A percentile compares a stretch with the other conserved stretches of the same genome.
Conservation (phyloP, 2,113 vertebrate genomes). For the Tenebrosternarchus preto region DNA sequence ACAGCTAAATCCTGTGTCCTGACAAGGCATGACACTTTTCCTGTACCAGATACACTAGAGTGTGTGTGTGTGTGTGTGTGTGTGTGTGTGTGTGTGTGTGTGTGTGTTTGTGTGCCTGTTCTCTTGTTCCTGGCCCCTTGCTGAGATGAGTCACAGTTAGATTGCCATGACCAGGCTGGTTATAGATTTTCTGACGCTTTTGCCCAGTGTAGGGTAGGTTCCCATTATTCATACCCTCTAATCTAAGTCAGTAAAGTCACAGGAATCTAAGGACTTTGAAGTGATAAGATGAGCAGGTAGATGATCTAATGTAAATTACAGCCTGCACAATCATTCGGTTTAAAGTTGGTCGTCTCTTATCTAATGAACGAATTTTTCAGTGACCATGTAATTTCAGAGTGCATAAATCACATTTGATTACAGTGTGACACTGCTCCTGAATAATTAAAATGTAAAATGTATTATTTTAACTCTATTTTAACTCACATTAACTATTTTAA, state of each 20-base stretch:
- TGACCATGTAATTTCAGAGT: not conserved
- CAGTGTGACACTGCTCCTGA: not conserved
- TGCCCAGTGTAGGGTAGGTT: conserved; percentile 6
- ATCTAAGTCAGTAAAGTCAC: not conserved
- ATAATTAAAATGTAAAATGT: conserved; percentile 28
- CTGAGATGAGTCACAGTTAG: conserved; percentile 29
- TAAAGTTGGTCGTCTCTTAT: not conserved
- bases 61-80: not conserved
- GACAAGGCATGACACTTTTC: conserved; percentile 36
- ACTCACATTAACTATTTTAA: too few relatives aligned
- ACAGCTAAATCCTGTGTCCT: conserved; percentile 1
- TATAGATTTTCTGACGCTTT: conserved; percentile 39
- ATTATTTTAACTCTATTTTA: not conserved
- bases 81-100: not conserved
- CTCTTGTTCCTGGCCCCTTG: conserved; percentile 8
- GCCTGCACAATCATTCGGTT: not conserved
- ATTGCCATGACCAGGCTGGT: conserved; percentile 23
- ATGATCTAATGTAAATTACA: conserved; percentile 2
- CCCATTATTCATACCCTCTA: conserved; percentile 7
- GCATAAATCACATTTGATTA: not conserved
- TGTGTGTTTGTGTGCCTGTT: not conserved
- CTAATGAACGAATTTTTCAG: conserved; percentile 18
- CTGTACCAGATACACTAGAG: not conserved
- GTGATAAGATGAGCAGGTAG: not conserved
- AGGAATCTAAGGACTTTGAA: not conserved